These are phyloP conservation scores for Apodemus sylvaticus DNA, from an alignment of 2,113 vertebrate species.

Conservation along the genomic window DNA sequence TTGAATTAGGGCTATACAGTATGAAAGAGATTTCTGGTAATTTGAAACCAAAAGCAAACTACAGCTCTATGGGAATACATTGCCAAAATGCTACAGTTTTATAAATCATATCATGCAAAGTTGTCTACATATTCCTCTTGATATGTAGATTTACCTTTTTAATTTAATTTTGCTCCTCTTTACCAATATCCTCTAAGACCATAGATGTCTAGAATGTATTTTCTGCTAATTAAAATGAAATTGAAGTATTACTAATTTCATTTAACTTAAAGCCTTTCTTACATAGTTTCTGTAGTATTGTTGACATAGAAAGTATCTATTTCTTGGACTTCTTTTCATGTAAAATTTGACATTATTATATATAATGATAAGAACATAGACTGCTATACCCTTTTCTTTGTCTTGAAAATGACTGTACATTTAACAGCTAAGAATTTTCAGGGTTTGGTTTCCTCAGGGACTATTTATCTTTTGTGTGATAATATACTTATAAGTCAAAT, in stretches of 20 bases:
- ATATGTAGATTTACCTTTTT: neutral
- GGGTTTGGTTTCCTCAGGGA: neutral
- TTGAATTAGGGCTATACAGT: neutral
- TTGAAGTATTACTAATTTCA: neutral
- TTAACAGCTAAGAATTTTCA: neutral
- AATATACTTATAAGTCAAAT: neutral
- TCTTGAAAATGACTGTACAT: neutral
- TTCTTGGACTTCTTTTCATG: neutral
- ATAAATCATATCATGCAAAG: neutral
- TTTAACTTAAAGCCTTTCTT: neutral
- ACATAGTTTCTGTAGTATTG: neutral
- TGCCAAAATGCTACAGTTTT: neutral
- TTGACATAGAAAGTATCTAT: neutral
- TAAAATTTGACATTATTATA: neutral
- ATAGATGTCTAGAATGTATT: neutral
- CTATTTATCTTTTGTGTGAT: neutral
- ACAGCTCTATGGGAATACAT: too few species aligned
- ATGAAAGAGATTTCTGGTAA: neutral
- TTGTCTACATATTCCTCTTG: neutral
- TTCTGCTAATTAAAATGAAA: neutral
- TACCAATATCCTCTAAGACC: neutral
- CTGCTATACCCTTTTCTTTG: neutral
- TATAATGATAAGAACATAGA: neutral
- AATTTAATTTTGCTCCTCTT: neutral
- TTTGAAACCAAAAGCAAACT: neutral